Conservation (phyloP, 2,113 vertebrate species). For the Penelope pileata region DNA sequence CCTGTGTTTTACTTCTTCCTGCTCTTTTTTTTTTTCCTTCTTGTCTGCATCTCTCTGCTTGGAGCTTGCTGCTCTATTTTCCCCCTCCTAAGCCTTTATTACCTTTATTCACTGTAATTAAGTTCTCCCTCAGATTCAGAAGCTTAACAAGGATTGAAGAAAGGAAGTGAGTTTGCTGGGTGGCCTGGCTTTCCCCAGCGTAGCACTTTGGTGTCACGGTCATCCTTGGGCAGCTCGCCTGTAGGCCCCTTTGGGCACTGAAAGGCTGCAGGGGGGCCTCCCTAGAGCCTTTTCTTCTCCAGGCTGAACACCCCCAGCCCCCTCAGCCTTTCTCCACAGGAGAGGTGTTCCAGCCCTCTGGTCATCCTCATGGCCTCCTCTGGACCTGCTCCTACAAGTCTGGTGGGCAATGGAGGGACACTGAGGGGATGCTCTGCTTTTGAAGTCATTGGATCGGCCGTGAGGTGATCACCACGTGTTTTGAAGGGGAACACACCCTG, state of each 20-base stretch:
- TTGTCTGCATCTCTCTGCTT: neutral
- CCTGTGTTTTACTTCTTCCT: neutral
- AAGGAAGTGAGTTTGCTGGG: neutral
- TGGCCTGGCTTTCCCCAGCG: neutral
- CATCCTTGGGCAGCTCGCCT: too few species aligned
- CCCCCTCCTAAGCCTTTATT: neutral
- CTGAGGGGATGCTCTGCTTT: neutral
- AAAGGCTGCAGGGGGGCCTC: too few species aligned
- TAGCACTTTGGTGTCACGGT: rapidly evolving
- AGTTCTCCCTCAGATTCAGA: neutral
- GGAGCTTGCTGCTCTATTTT: neutral
- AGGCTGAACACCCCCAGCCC: too few species aligned
- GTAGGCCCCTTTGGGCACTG: too few species aligned
- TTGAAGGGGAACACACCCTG: neutral
- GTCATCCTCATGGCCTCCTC: too few species aligned
- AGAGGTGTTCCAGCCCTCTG: too few species aligned
- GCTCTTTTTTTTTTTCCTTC: neutral
- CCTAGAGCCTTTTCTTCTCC: too few species aligned
- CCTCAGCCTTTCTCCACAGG: too few species aligned
- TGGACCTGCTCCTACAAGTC: too few species aligned
- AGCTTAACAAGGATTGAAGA: neutral
- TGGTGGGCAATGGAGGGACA: too few species aligned
- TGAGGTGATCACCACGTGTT: neutral
- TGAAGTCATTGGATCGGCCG: neutral
- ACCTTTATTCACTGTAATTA: neutral